Percentiles rank a stretch among this genome's conserved stretches.
Evolutionary conservation across 2,113 vertebrate genomes (phyloP).

Genomic region (Chascanopsetta lugubris): DNA sequence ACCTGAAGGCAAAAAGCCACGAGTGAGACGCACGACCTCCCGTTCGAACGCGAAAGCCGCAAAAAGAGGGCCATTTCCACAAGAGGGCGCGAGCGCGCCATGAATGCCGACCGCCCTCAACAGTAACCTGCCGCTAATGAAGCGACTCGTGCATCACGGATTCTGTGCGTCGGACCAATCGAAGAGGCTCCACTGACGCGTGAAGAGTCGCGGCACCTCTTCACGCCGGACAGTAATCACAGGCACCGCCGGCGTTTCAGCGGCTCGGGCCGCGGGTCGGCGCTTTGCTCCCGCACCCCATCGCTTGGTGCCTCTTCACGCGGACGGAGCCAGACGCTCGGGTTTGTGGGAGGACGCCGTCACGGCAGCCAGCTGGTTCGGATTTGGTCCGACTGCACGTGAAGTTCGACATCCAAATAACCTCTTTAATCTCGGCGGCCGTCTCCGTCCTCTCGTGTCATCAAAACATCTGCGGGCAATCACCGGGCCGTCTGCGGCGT

Average conservation of each 20-base stretch:
- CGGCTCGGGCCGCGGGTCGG: conserved; percentile 1
- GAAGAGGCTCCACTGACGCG: background rate
- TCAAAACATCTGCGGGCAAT: conserved; percentile 55
- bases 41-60: too few species aligned
- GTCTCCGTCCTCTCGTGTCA: conserved; percentile 36
- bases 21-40: too few species aligned
- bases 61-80: too few species aligned
- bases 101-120: too few species aligned
- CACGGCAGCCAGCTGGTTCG: conserved; percentile 50
- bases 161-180: background rate
- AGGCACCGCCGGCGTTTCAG: conserved; percentile 11
- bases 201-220: background rate
- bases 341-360: conserved; percentile 25
- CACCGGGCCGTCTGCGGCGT: conserved; percentile 23
- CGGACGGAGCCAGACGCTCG: conserved; percentile 1
- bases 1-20: too few species aligned
- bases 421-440: conserved; percentile 33
- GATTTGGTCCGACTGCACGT: conserved; percentile 36
- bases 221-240: background rate
- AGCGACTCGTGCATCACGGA: background rate
- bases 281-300: background rate
- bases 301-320: background rate
- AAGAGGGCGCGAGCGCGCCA: too few species aligned
- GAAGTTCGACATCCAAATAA: conserved; percentile 43
- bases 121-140: too few species aligned